Base-by-base conservation (phyloP, 2,888 invertebrate genomes). In the Spatulosminthurus flaviceps region DNA sequence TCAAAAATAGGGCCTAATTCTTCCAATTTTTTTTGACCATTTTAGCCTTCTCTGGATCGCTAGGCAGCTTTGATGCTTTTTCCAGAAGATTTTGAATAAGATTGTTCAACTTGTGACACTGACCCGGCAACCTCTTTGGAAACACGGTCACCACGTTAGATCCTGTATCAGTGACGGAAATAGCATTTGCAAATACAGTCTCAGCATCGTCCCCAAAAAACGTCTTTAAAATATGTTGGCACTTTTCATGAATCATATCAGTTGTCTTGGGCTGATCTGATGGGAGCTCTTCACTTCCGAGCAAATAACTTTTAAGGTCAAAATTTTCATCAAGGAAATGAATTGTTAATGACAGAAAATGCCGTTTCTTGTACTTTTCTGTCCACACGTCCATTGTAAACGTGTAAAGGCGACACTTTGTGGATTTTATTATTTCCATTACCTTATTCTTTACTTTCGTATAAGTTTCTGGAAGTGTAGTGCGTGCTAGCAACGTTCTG, bases 21-120 rank as follows among this genome's bases (percentile, higher is more conserved):
- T 43, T 5, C 51, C 7, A n/a, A 7, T 13, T 9, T 43, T 42
- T 4, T n/a, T 26, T 72, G 19, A 72, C 26, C 9, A 21, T 7
- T 5, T 22, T 7, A 9, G 16, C 19, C 24, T 60, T 74, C 22
- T 34, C 34, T 4, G 9, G 34, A 9, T 34, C 34, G 9, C 9
- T 34, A 9, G 34, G 34, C 9, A 34, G 9, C 34, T 34, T 34
- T 34, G 34, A 34, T 7, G 34, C 5, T 19, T 74, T 16, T 22
- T 21, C 42, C 7, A 75, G 22, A 4, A 61, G 13, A 1, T 22
- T 19, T 1, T 75, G 22, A 1, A 75, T 2, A 1, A 75, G 1
- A 19, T 61, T 21, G 21, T 75, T 75, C 28, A 75, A 61, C 9
- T 29, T 60, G 29, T 75, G 75, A 61, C 75, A 75, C 19, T 26